A percentile compares a stretch with the other conserved stretches of the same genome.
Conservation (phyloP, 1,140 invertebrate genomes). For the Cydia fagiglandana region DNA sequence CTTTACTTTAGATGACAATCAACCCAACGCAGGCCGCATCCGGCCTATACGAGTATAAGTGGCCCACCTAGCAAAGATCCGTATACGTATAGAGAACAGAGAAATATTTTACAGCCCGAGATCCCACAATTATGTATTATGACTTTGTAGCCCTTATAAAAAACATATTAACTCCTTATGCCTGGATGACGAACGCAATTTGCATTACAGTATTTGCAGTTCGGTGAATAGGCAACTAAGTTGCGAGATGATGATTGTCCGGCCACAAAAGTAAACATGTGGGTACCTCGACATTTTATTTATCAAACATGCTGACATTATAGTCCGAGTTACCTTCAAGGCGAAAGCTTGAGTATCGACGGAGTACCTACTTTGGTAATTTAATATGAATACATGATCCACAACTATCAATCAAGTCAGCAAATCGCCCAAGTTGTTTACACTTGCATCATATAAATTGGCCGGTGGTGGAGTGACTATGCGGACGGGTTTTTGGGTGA, state of each 20-base stretch:
- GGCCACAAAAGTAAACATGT: slow-evolving; percentile 6
- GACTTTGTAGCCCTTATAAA: not conserved
- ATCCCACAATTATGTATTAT: too few relatives aligned
- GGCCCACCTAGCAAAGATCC: too few relatives aligned
- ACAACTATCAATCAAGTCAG: slow-evolving; percentile 18
- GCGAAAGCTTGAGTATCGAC: slow-evolving; percentile 8
- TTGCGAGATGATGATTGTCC: not conserved
- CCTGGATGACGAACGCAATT: not conserved
- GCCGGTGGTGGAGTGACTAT: not conserved
- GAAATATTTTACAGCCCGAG: too few relatives aligned
- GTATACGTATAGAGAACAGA: too few relatives aligned
- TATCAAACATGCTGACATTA: slow-evolving; percentile 1
- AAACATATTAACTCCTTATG: not conserved
- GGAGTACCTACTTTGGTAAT: slow-evolving; percentile 27
- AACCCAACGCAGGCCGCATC: too few relatives aligned
- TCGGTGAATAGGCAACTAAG: not conserved
- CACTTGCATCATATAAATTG: slow-evolving; percentile 5
- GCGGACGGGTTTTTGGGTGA: not conserved
- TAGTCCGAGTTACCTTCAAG: not conserved
- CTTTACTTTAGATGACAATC: too few relatives aligned
- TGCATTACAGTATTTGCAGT: not conserved
- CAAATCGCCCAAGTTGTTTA: slow-evolving; percentile 16
- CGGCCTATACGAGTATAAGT: too few relatives aligned
- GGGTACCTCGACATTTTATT: slow-evolving; percentile 11
- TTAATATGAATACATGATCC: slow-evolving; percentile 20